These are phyloP conservation scores for Gymnobelideus leadbeateri DNA, from an alignment of 2,113 vertebrate species.

Conservation along the genomic window DNA sequence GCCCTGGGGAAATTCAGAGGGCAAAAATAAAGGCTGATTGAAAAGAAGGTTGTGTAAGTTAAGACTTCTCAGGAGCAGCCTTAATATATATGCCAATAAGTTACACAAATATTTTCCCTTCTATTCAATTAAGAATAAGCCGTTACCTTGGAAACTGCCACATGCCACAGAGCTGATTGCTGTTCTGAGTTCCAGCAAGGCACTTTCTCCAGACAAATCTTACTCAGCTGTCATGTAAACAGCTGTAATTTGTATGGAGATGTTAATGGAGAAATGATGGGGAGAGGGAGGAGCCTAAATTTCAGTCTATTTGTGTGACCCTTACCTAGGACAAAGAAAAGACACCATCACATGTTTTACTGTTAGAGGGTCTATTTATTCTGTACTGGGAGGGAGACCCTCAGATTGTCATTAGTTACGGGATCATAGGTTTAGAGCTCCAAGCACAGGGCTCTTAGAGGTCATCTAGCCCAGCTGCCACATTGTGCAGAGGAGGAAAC, in stretches of 20 bases:
- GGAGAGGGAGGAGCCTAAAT: neutral
- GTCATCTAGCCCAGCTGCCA: neutral
- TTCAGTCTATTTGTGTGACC: neutral
- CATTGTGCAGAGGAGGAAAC: neutral
- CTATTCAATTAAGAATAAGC: slow-evolving; percentile 39
- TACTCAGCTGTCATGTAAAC: neutral
- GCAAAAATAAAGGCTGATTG: slow-evolving; percentile 37
- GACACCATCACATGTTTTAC: neutral
- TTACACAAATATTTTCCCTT: slow-evolving; percentile 38
- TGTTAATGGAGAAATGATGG: neutral
- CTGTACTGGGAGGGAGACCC: neutral
- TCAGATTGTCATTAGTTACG: neutral
- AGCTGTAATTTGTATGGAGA: neutral
- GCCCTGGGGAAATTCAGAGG: slow-evolving; percentile 3
- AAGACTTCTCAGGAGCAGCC: slow-evolving; percentile 20
- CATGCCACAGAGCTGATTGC: neutral
- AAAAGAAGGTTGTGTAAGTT: slow-evolving; percentile 15
- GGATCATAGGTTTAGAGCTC: neutral
- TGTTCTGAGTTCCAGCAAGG: neutral
- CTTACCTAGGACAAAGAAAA: neutral
- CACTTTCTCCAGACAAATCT: neutral
- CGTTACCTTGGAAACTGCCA: neutral
- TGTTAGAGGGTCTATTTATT: slow-evolving; percentile 1
- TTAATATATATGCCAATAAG: slow-evolving; percentile 24
- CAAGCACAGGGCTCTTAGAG: neutral